A percentile compares a stretch with the other conserved stretches of the same genome.
phyloP scores from a whole-genome alignment of 2,113 vertebrate species.

The Rafetus swinhoei region DNA sequence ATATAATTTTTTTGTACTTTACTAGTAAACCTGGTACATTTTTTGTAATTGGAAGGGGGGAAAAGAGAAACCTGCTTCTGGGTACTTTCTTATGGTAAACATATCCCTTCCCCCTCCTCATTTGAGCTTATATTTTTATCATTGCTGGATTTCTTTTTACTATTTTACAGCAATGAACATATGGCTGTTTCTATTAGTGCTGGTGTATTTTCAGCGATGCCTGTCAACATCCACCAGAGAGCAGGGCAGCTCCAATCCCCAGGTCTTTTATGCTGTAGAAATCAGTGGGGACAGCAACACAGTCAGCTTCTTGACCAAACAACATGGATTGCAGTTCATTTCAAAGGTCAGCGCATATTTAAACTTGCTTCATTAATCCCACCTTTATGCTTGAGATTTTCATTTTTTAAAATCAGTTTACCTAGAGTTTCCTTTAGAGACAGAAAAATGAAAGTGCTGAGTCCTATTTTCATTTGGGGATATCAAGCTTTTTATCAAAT shows the following conservation, averaged over 20 bases:
- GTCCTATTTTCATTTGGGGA: conserved; percentile 91
- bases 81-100: conserved; percentile 14
- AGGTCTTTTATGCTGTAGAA: conserved; percentile 83
- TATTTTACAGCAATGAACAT: conserved; percentile 62
- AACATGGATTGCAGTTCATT: conserved; percentile 89
- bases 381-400: conserved; percentile 84
- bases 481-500: conserved; percentile 95
- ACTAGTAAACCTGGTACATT: neutral
- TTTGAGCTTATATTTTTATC: conserved; percentile 35
- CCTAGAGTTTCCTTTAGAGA: conserved; percentile 82
- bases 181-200: conserved; percentile 64
- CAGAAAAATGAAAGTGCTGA: conserved; percentile 92
- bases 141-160: conserved; percentile 63
- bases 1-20: neutral
- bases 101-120: neutral
- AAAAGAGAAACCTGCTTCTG: conserved; percentile 37
- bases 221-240: conserved; percentile 90
- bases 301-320: conserved; percentile 85
- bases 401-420: conserved; percentile 85
- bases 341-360: conserved; percentile 93
- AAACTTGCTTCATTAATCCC: conserved; percentile 87
- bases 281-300: conserved; percentile 85
- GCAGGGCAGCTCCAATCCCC: conserved; percentile 90
- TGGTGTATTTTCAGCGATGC: conserved; percentile 80
- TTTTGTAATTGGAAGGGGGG: neutral